A percentile compares a stretch with the other conserved stretches of the same genome.
These are phyloP conservation scores for Acrobasis suavella DNA, from an alignment of 2,888 invertebrate genomes.

Conservation along the genomic window DNA sequence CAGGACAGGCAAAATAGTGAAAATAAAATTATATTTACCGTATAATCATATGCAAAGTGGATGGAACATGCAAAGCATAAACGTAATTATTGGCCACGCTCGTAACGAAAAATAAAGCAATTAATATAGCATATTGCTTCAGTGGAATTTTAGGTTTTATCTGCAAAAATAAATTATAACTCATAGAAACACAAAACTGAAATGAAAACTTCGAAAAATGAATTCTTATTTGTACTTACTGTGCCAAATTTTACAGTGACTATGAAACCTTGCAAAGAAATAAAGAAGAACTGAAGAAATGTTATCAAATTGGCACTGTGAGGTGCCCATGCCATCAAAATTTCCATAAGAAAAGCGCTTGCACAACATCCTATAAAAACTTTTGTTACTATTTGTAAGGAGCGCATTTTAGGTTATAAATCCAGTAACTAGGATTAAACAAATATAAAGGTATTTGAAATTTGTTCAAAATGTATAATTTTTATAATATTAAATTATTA, in stretches of 20 bases:
- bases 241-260: constrained; percentile 57
- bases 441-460: too few species aligned
- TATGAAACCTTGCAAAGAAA: constrained; percentile 63
- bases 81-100: constrained; percentile 78
- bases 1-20: background rate
- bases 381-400: constrained; percentile 48
- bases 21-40: constrained; percentile 49
- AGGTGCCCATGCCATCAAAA: constrained; percentile 63
- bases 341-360: constrained; percentile 73
- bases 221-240: constrained; percentile 41
- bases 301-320: constrained; percentile 68
- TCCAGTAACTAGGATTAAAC: too few species aligned
- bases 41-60: constrained; percentile 78
- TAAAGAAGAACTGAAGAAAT: constrained; percentile 69
- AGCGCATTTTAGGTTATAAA: constrained; percentile 44
- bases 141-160: constrained; percentile 68
- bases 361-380: constrained; percentile 68
- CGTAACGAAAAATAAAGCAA: constrained; percentile 69
- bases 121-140: constrained; percentile 63
- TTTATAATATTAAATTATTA: too few species aligned
- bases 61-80: constrained; percentile 75
- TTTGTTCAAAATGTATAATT: too few species aligned
- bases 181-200: constrained; percentile 26
- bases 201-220: background rate
- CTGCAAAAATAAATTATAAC: constrained; percentile 52